phyloP scores from a whole-genome alignment of 2,797 vertebrate species.

The Coregonus ussuriensis region DNA sequence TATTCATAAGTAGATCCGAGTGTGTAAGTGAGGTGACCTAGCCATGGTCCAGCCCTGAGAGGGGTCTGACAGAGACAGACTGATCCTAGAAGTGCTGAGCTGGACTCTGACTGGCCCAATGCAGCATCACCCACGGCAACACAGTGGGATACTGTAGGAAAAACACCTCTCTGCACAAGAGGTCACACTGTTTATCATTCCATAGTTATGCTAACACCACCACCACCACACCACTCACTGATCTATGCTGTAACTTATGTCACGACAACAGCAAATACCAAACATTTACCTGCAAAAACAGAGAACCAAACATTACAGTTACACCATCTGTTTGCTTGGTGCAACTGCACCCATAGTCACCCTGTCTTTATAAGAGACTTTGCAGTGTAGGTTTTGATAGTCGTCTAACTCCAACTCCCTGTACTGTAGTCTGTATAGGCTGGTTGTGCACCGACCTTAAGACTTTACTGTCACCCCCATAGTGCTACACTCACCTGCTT shows the following conservation, averaged over 20 bases:
- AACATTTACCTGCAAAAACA: background rate
- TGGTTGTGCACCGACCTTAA: background rate
- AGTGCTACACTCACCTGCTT: background rate
- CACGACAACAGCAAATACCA: background rate
- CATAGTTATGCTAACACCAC: background rate
- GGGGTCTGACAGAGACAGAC: background rate
- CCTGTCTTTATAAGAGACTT: background rate
- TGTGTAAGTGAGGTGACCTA: background rate
- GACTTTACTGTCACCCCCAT: background rate
- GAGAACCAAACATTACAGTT: background rate
- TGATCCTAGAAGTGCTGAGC: background rate
- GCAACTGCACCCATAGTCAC: too few relatives aligned
- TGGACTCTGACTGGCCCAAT: background rate
- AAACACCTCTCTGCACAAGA: background rate
- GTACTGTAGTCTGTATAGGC: background rate
- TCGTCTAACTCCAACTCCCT: background rate
- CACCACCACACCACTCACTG: background rate
- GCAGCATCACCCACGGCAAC: background rate
- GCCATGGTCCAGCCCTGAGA: background rate
- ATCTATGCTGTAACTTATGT: background rate
- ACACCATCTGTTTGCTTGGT: background rate
- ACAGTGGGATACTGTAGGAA: background rate
- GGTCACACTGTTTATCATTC: background rate
- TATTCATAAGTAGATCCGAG: background rate
- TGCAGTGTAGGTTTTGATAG: background rate